Evolutionary conservation across 2,113 vertebrate genomes (phyloP), one percentile per base, ranked within the genome.

Genomic region (Regulus satrapa): DNA sequence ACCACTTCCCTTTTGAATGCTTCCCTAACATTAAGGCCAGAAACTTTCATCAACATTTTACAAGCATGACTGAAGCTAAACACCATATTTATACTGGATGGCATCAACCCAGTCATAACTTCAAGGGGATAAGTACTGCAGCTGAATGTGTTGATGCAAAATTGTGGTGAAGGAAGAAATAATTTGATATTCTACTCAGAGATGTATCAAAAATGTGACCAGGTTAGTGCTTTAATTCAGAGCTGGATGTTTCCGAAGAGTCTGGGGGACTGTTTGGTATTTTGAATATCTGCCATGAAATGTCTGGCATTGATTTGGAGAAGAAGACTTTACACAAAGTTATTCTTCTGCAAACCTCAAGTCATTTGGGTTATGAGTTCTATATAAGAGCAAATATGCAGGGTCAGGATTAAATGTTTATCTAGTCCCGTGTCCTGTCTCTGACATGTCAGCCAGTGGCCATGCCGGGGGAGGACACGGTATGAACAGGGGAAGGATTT

Each of bases 31-130:
- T 71, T 62, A 81, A 55, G 63, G 54, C 61, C 88, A 97, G 81
- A 94, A 92, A 85, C 75, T 79, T 95, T 89, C 81, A 92, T 76
- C 74, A 93, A 62, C 58, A 62, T 91, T 96, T 95, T 94, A 78
- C 10, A 91, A 77, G 78, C 79, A 89, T 78, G 75, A 80, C 94
- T 96, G 92, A 95, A 93, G 56, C 20, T 69, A 45, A 96, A 21
- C 74, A 94, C 72, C 14, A n/a, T 63, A 40, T 46, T 94, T 94
- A 56, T 82, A 71, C 66, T 72, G 80, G 63, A 92, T 76, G 61
- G 28, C 55, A 81, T 91, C 64, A 81, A 73, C 54, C 38, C 75
- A 62, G 69, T 75, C 58, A 49, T 4, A 89, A 62, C 41, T 71
- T 75, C 77, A 73, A 80, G 62, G 36, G 86, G 67, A 34, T 61